phyloP scores from a whole-genome alignment of 2,797 vertebrate genomes.

The Knipowitschia caucasica region DNA sequence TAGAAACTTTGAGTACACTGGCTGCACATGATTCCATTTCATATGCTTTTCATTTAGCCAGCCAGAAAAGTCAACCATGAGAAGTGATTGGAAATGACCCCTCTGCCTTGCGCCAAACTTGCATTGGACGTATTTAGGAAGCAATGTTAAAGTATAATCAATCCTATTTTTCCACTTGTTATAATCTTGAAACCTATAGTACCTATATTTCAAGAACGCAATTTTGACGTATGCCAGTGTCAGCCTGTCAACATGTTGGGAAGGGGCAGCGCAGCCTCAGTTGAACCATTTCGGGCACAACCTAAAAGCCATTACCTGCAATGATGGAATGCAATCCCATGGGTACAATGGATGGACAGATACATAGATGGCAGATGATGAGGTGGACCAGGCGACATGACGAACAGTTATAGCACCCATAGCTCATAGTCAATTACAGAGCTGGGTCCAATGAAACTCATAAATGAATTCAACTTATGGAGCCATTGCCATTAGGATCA shows the following conservation, averaged over 20 bases:
- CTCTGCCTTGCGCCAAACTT: too few species aligned
- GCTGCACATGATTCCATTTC: too few species aligned
- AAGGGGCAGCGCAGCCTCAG: slow-evolving; percentile 38
- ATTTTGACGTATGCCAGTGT: slow-evolving; percentile 7
- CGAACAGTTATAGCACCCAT: slow-evolving; percentile 47
- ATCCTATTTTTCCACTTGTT: too few species aligned
- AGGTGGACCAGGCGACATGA: slow-evolving; percentile 57
- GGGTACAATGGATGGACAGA: slow-evolving; percentile 56
- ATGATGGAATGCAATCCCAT: slow-evolving; percentile 62
- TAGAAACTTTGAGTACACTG: too few species aligned
- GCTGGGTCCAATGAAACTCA: slow-evolving; percentile 40
- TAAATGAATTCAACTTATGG: slow-evolving; percentile 56
- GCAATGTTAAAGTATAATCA: too few species aligned
- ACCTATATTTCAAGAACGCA: slow-evolving; percentile 8
- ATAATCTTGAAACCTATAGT: background rate
- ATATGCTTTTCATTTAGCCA: too few species aligned
- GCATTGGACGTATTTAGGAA: too few species aligned
- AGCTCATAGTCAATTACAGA: slow-evolving; percentile 51
- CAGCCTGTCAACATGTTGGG: slow-evolving; percentile 31
- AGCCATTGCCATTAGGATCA: slow-evolving; percentile 48
- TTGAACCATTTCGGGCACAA: slow-evolving; percentile 58
- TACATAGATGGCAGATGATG: slow-evolving; percentile 62
- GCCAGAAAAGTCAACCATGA: too few species aligned
- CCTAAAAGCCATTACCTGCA: slow-evolving; percentile 59
- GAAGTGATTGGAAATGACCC: too few species aligned